Percentiles rank a stretch among this genome's conserved stretches.
Conservation (phyloP, 2,888 invertebrate species). For the Sylvicola cinctus region DNA sequence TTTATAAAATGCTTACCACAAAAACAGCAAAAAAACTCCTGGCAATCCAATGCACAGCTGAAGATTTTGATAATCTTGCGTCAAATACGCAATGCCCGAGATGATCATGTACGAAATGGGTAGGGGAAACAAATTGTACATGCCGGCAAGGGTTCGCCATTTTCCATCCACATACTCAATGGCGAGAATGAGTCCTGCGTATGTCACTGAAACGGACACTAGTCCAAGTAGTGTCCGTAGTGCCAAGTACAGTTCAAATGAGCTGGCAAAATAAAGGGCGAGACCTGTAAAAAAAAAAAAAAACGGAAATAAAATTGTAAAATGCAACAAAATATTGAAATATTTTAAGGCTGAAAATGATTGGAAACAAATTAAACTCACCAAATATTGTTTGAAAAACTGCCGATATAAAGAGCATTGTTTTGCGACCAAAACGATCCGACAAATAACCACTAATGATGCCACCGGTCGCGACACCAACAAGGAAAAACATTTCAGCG, state of each 20-base stretch:
- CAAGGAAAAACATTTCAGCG: constrained; percentile 56
- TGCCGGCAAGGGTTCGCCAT: constrained; percentile 61
- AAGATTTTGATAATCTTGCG: constrained; percentile 51
- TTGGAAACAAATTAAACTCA: constrained; percentile 14
- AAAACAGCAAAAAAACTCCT: constrained; percentile 39
- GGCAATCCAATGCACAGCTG: constrained; percentile 54
- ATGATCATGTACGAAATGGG: constrained; percentile 55
- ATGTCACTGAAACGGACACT: constrained; percentile 62
- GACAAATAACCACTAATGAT: constrained; percentile 60
- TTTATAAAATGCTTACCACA: no score
- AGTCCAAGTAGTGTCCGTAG: constrained; percentile 50
- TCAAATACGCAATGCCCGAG: constrained; percentile 44
- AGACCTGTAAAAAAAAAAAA: constrained; percentile 21
- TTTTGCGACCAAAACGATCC: constrained; percentile 62
- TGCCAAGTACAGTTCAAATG: constrained; percentile 46
- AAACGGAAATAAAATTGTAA: background rate
- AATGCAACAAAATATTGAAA: background rate
- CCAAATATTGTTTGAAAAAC: constrained; percentile 45
- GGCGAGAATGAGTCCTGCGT: constrained; percentile 58
- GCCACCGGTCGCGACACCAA: constrained; percentile 58
- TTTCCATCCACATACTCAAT: constrained; percentile 61
- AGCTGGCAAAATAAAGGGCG: constrained; percentile 45
- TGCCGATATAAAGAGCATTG: constrained; percentile 48
- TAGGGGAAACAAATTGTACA: constrained; percentile 60
- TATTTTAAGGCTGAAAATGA: no score